These are phyloP conservation scores for Leucoraja ocellata DNA, from an alignment of 2,797 vertebrate genomes.

Conservation along the genomic window DNA sequence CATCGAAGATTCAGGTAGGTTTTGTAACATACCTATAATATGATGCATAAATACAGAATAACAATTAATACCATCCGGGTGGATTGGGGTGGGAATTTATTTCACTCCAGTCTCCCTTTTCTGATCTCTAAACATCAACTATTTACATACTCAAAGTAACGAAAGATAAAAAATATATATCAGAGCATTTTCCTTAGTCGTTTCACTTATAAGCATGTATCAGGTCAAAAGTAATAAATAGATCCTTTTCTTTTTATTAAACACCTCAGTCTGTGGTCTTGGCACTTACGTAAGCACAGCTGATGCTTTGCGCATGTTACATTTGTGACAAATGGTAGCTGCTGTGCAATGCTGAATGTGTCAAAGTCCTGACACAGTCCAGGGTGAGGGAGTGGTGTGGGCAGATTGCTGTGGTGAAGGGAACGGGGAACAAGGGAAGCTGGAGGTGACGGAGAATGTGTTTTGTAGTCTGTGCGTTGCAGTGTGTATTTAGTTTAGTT, in stretches of 20 bases:
- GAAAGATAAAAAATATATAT: background rate
- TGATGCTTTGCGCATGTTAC: background rate
- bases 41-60: background rate
- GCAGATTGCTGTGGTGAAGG: background rate
- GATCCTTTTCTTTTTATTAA: background rate
- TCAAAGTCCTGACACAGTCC: background rate
- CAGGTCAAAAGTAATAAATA: conserved; percentile 15
- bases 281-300: background rate
- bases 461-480: background rate
- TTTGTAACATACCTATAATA: too few relatives aligned
- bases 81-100: background rate
- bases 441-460: background rate
- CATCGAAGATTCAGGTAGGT: too few relatives aligned
- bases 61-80: background rate
- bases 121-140: background rate
- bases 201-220: background rate
- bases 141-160: background rate
- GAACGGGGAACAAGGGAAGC: background rate
- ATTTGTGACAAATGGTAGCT: conserved; percentile 4
- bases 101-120: background rate
- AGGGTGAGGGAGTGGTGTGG: too few relatives aligned
- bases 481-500: background rate
- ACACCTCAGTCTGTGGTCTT: conserved; percentile 31
- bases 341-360: background rate
- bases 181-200: background rate